These are phyloP conservation scores for Hypomecis atomaria DNA, from an alignment of 2,888 invertebrate species.

Conservation along the genomic window DNA sequence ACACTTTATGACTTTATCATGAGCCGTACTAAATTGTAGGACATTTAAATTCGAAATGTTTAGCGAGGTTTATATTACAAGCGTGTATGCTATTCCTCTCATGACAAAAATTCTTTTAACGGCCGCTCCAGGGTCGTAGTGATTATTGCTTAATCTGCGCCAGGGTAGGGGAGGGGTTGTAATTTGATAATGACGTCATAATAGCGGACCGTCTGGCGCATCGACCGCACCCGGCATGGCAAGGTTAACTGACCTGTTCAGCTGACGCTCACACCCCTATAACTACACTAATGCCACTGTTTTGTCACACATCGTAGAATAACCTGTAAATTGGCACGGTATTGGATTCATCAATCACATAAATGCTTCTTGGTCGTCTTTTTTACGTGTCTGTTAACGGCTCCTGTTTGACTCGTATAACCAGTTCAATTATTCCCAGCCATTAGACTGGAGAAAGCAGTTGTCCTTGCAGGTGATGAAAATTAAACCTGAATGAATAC, in stretches of 20 bases:
- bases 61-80: slow-evolving; percentile 1
- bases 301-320: slow-evolving; percentile 15
- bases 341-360: slow-evolving; percentile 1
- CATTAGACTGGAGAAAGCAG: neutral
- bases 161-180: slow-evolving; percentile 34
- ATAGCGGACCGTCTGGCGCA: slow-evolving; percentile 43
- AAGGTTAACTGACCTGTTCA: slow-evolving; percentile 46
- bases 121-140: slow-evolving; percentile 1
- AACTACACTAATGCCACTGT: slow-evolving; percentile 14
- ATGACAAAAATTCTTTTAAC: slow-evolving; percentile 28
- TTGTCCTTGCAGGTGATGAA: neutral
- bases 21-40: neutral
- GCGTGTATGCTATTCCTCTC: slow-evolving; percentile 10
- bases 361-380: neutral
- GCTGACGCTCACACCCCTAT: slow-evolving; percentile 29
- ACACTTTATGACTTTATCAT: slow-evolving; percentile 6
- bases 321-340: neutral
- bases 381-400: no score
- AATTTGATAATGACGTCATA: slow-evolving; percentile 53
- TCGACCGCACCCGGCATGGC: slow-evolving; percentile 53
- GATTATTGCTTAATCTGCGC: slow-evolving; percentile 6
- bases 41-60: slow-evolving; percentile 15
- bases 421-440: neutral
- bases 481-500: neutral
- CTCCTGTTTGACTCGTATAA: neutral